phyloP scores from a whole-genome alignment of 2,797 vertebrate species.

The Heterohyrax brucei region DNA sequence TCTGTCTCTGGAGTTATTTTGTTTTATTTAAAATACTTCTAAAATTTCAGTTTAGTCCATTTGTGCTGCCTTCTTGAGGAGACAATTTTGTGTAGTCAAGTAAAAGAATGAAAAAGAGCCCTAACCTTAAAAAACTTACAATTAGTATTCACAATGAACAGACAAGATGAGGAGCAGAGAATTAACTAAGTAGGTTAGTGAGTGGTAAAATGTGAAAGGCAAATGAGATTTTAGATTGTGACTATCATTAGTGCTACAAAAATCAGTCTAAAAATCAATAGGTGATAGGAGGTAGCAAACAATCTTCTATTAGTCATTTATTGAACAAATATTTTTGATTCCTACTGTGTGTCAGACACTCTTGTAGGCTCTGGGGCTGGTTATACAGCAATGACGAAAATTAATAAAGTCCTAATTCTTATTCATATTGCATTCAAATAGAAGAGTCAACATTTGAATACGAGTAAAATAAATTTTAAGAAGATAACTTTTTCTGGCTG shows the following conservation, averaged over 20 bases:
- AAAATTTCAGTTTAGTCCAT: no score
- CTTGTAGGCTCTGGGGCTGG: not conserved
- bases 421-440: not conserved
- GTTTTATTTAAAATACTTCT: no score
- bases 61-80: not conserved
- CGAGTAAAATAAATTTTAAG: constrained; percentile 21
- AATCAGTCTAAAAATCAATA: not conserved
- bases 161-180: not conserved
- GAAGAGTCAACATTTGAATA: not conserved
- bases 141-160: not conserved
- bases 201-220: not conserved
- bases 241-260: not conserved
- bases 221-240: not conserved
- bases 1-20: no score
- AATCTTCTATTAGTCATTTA: not conserved
- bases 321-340: not conserved
- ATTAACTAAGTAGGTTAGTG: not conserved
- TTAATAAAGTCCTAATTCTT: not conserved
- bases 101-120: not conserved
- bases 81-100: not conserved
- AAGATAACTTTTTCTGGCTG: not conserved
- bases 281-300: not conserved
- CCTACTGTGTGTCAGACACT: not conserved
- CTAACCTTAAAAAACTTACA: not conserved
- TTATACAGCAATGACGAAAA: constrained; percentile 37